These are phyloP conservation scores for Calyptommatus sinebrachiatus DNA, from an alignment of 2,113 vertebrate genomes.

Conservation along the genomic window DNA sequence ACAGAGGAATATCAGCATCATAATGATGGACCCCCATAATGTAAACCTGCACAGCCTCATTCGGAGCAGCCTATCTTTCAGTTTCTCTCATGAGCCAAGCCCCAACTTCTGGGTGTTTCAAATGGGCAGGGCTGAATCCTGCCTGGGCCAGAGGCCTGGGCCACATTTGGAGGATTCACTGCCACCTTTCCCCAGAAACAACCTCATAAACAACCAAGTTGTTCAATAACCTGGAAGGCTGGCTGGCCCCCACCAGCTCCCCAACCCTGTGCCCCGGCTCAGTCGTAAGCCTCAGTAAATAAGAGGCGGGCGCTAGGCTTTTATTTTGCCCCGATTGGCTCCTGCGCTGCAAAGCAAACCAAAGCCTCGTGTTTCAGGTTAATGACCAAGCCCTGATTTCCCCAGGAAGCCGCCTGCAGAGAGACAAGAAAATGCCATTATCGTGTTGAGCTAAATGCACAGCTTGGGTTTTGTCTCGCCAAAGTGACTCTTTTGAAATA, in stretches of 20 bases:
- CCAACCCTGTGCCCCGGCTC: background rate
- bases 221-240: too few relatives aligned
- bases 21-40: slow-evolving; percentile 16
- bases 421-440: background rate
- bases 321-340: background rate
- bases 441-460: background rate
- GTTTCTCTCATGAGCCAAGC: slow-evolving; percentile 30
- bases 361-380: background rate
- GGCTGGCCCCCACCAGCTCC: background rate
- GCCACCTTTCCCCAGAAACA: too few relatives aligned
- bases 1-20: too few relatives aligned
- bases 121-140: slow-evolving; percentile 32
- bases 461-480: background rate
- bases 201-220: too few relatives aligned
- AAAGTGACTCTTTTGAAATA: background rate
- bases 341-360: background rate
- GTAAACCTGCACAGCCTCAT: slow-evolving; percentile 33
- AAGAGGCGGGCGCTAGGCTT: background rate
- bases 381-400: background rate
- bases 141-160: slow-evolving; percentile 45
- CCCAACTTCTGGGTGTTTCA: slow-evolving; percentile 23
- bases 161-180: background rate
- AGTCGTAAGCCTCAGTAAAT: background rate
- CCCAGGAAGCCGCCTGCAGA: background rate
- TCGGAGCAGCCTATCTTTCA: slow-evolving; percentile 27